Evolutionary conservation across 2,888 invertebrate genomes (phyloP), one percentile per base, ranked within the genome.

Genomic region (Pardosa pseudoannulata): DNA sequence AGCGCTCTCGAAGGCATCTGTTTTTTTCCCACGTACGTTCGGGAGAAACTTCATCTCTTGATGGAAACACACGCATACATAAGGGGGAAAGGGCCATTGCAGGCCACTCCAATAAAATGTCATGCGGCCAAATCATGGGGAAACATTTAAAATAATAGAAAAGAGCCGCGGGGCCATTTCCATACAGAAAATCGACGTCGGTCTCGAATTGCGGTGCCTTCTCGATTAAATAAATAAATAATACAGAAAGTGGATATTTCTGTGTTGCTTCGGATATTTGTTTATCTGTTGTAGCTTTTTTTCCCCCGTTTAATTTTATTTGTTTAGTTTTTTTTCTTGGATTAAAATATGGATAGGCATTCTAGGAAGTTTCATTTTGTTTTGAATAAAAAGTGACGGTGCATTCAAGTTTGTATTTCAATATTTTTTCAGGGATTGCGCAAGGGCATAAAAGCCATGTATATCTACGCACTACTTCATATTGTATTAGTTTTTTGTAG

Each of bases 81-180:
- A 70, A 70, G 81, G 67, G 67, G 82, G 81, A 75, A 50, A 56
- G 72, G 73, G 68, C 75, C 75, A 75, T 82, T 75, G 29, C 75
- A 71, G 79, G 82, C 56, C 81, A 83, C 75, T 76, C 75, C 83
- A 85, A 85, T 85, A 85, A 85, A 85, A 85, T 85, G 83, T 85
- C 83, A 85, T 78, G 83, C 83, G 68, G 78, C 83, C 83, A 65
- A 85, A 85, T 85, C 83, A 85, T 85, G 83, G 65, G 68, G 83
- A 85, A 85, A 85, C 83, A 85, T 85, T 85, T 85, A 85, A 85
- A 85, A 85, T 85, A 85, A 85, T 85, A 85, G 83, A 85, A 85
- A 80, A 67, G 32, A 71, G 78, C 65, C 71, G 29, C 65, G 36
- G 72, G 83, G 78, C 83, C 46, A 85, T 85, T 85, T 85, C 83